Conservation (phyloP, 2,113 vertebrate species). For the Mesoclemmys tuberculata region DNA sequence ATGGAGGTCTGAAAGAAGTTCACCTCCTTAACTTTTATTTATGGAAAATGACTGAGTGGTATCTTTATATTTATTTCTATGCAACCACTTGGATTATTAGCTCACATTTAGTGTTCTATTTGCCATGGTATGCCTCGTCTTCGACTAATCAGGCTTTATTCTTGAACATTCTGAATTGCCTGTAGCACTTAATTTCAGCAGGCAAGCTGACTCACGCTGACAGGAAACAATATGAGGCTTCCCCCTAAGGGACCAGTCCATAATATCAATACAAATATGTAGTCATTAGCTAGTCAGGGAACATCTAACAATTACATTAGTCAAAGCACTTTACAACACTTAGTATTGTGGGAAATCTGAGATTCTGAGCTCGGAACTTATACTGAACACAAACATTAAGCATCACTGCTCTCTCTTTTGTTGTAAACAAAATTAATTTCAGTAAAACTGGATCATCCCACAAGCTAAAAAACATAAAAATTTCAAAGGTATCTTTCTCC, state of each 20-base stretch:
- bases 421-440: conserved; percentile 4
- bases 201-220: conserved; percentile 55
- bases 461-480: not conserved
- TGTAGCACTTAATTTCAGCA: conserved; percentile 55
- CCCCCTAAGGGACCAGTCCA: conserved; percentile 56
- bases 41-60: conserved; percentile 34
- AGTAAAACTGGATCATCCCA: not conserved
- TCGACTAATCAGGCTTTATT: conserved; percentile 59
- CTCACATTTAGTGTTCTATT: conserved; percentile 55
- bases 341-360: conserved; percentile 33
- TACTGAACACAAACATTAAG: not conserved
- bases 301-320: conserved; percentile 67
- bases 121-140: conserved; percentile 39
- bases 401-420: not conserved
- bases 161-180: conserved; percentile 60
- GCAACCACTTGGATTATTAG: conserved; percentile 50
- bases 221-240: conserved; percentile 64
- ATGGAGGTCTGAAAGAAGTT: conserved; percentile 11
- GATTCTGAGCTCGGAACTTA: not conserved
- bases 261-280: conserved; percentile 43
- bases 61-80: conserved; percentile 49
- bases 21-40: conserved; percentile 47
- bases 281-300: conserved; percentile 68
- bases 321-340: conserved; percentile 65
- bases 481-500: not conserved